Base-by-base conservation (phyloP, 2,797 vertebrate genomes). In the Rhinichthys osculus region DNA sequence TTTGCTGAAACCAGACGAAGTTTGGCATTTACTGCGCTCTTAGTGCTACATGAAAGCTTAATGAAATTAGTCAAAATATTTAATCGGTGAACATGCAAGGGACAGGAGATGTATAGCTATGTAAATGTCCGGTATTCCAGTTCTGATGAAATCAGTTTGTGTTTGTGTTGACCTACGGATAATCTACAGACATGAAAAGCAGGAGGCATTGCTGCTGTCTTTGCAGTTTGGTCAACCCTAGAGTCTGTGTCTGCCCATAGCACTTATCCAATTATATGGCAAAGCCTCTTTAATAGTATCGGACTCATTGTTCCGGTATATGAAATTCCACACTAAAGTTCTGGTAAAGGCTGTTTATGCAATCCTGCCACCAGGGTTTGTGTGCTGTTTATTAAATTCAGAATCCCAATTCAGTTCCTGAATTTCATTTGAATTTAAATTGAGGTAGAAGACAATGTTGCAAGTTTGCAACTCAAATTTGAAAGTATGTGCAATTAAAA, bases 231-330 rank as follows among this genome's bases (percentile, higher is more conserved):
- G 27, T 52, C 17, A 76, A 23, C 3, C 13, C 30, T 74, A 74
- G 44, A 4, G 44, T 16, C 44, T 47, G 27, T 23, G 72, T 54
- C 47, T 3, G 17, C 47, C 30, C 47, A 35, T 0, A 10, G 72
- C 47, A 74, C 72, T 33, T 74, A 35, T 52, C 47, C 72, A 74
- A 52, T 74, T 50, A 50, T 50, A 52, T 52, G 44, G 47, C 44
- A 33, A 21, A 33, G 8, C 30, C 27, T 52, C 27, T 52, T 52
- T 76, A 76, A 76, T 23, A 5, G 27, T 5, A 52, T 74, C 10
- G n/a, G 17, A 76, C 72, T 52, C 17, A 3, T 9, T 33, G 8
- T 7, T 52, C 27, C 19, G 27, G 14, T 13, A 7, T 23, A 23
- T 38, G 74, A 21, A 59, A 35, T 64, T 14, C 11, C 57, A 62